Percentiles rank a stretch among this genome's conserved stretches.
phyloP scores from a whole-genome alignment of 2,113 vertebrate genomes.

The Pygoscelis antarcticus region DNA sequence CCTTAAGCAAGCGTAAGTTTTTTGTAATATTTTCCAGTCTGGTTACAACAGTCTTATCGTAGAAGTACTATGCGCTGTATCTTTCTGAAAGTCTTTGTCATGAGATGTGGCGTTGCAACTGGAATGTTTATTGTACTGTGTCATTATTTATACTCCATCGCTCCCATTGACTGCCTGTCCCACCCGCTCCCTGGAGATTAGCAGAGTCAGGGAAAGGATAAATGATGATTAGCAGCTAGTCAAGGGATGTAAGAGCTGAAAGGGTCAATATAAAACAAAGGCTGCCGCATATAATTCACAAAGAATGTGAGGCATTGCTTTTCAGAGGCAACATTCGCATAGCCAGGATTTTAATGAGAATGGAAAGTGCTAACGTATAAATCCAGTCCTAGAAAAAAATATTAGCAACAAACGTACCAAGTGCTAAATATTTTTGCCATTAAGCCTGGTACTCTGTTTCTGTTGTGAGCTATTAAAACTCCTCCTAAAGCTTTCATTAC shows the following conservation, averaged over 20 bases:
- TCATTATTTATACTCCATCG: not conserved
- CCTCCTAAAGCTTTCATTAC: not conserved
- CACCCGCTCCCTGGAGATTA: not conserved
- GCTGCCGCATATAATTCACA: not conserved
- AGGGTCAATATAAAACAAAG: constrained; percentile 15
- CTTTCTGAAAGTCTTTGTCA: not conserved
- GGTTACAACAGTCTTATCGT: not conserved
- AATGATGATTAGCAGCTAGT: not conserved
- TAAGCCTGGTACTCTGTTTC: not conserved
- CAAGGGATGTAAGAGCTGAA: not conserved
- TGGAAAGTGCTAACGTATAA: constrained; percentile 24
- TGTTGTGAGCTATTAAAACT: not conserved
- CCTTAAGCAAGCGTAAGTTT: not conserved
- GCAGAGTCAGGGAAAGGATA: not conserved
- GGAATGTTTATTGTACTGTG: not conserved
- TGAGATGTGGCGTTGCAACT: not conserved
- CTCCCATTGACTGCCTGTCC: constrained; percentile 12
- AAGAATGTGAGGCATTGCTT: not conserved
- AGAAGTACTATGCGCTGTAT: not conserved
- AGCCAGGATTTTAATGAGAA: constrained; percentile 9
- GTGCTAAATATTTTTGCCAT: constrained; percentile 21
- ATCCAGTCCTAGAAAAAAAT: not conserved
- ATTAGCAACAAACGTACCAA: not conserved
- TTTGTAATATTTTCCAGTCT: not conserved
- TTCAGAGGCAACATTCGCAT: not conserved